Evolutionary conservation across 2,113 vertebrate species (phyloP), one percentile per base, ranked within the genome.

Genomic region (Seriola dumerili): DNA sequence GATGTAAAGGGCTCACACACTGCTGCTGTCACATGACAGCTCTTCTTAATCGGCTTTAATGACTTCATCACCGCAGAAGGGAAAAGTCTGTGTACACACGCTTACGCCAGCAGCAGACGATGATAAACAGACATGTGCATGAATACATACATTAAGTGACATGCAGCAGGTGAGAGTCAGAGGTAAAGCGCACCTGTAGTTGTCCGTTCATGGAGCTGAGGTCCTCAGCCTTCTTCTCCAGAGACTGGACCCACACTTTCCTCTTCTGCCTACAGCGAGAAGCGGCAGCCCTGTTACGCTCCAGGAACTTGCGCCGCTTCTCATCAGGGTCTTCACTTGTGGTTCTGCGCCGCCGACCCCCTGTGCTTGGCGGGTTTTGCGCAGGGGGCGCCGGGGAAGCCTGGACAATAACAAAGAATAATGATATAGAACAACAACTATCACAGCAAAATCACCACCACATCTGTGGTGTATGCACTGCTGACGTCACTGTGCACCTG

Each of bases 221-320:
- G 90, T 99, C 98, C 76, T 99, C 98, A 0, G 98, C 97, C 89
- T 99, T 99, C 89, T 97, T 99, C 93, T 99, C 98, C 94, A 99
- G 75, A 40, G 97, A 97, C 92, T 98, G 97, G 80, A 99, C 98
- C 98, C 98, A 99, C 78, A 99, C 98, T 95, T 99, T 99, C 90
- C 98, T 96, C 92, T 99, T 99, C 86, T 99, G 98, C 84, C 98
- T 91, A 85, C 98, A 99, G 65, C 98, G 96, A 34, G 98, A 98
- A 40, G 98, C 98, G 8, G 98, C 98, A 8, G 97, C 98, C 46
- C 98, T 87, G 92, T 99, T 99, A 34, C 98, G 95, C 91, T 99
- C 98, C 85, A 99, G 94, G 92, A 99, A 99, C 89, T 99, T 99
- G 25, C 97, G 97, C 25, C 98, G 95, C 90, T 99, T 99, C 78